Evolutionary conservation across 2,888 invertebrate species (phyloP), one percentile per base, ranked within the genome.

Genomic region (Helobdella robusta): DNA sequence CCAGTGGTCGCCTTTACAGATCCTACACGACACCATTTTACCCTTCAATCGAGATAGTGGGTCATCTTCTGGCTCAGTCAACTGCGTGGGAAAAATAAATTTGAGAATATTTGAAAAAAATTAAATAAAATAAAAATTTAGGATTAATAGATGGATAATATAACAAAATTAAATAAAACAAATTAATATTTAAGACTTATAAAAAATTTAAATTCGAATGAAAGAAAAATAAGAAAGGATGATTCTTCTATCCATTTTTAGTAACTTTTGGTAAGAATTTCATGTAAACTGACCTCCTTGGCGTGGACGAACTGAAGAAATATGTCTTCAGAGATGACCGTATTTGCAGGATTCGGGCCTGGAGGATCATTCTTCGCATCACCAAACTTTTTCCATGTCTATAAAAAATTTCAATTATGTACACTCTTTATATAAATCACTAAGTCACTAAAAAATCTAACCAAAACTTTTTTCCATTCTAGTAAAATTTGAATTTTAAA

Each of bases 341-440:
- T 98, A 4, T 94, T 97, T n/a, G 94, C 89, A 23, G 93, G 90
- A 80, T 97, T 93, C 0, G 97, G 97, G 0, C 97, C 95, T n/a
- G 93, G 89, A 73, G 92, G 89, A 77, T 98, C 97, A 76, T 83
- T 84, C 15, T 84, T 85, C 0, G 91, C 91, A 72, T 88, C 88
- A 11, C 98, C 98, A 82, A 93, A 98, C 81, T 98, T 98, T 62
- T 86, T 84, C 92, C 92, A 95, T 56, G 88, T 88, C 82, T 82
- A 69, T 6, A 69, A 65, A 66, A 23, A 20, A 15, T 15, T 40
- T 11, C 11, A 15, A 15, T 40, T n/a, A 40, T 40, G 44, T 15
- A 40, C 11, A 40, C 11, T 15, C 44, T 15, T 40, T 15, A 8
- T 40, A 15, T 11, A 15, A 40, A 40, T 40, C 44, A 15, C n/a